Base-by-base conservation (phyloP, 1,140 invertebrate genomes). In the Drosophila ogumai region DNA sequence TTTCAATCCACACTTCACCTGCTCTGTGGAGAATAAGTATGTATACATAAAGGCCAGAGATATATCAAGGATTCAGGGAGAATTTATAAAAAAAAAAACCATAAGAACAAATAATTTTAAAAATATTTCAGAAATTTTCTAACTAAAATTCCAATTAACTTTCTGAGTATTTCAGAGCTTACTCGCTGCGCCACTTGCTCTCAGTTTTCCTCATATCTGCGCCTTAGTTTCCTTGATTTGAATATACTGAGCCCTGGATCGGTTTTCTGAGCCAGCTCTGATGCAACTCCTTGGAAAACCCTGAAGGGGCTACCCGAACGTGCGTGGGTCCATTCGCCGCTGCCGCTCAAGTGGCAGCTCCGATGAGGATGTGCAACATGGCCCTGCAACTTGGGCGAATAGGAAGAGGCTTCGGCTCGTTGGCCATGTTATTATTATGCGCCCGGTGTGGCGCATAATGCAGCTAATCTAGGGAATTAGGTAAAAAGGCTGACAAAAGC, bases 381-480 rank as follows among this genome's bases (percentile, higher is more conserved):
- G 57, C 28, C 60, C 10, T 22, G 43, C 43, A 65, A 46, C 57
- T 55, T 34, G 19, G 15, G n/a, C n/a, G 40, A 40, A 19, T 4
- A 10, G 34, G 31, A 47, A 41, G 38, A 19, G 60, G 52, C 43
- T 64, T 49, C 46, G 49, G 59, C 47, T 81, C 47, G 54, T 34
- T 47, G 52, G 61, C 36, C 32, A 65, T 49, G 49, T 64, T 75
- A 77, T 75, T 72, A 90, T 90, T 88, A 79, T 85, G 69, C 78
- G 77, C 64, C 80, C 81, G 71, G 81, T 72, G 85, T 88, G 77
- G 85, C 85, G 85, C 81, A 85, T 88, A 88, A 88, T 90, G 86
- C 85, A 81, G 85, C 81, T 88, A 81, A 88, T 88, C 85, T 85
- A 63, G 85, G 84, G 85, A 88, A 88, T 88, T 88, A 88, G 85